Base-by-base conservation (phyloP, 2,888 invertebrate genomes). In the Lasius fuliginosus region DNA sequence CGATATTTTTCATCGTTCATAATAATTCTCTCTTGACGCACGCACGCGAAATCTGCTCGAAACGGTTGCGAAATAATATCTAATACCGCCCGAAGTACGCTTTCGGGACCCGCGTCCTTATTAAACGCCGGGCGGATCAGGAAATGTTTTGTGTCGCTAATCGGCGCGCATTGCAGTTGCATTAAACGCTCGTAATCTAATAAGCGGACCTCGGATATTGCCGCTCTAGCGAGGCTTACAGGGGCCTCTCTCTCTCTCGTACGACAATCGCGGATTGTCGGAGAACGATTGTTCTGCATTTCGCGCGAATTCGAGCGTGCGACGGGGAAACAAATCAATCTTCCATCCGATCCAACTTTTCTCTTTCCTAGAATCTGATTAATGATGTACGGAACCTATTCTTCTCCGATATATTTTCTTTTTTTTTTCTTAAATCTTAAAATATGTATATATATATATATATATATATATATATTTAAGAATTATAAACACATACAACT, bases 131-230 rank as follows among this genome's bases (percentile, higher is more conserved):
- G 23, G 12, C 33, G 60, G 36, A 71, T 79, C 33, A 27, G 58
- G 46, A 79, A 71, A 46, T 46, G 71, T 69, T 69, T 79, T 69
- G 69, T 68, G 77, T 46, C 33, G 60, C 60, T 79, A 79, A 79
- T 79, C 71, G 33, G 71, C 40, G 71, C 40, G 46, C 69, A 46
- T 60, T 56, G 79, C 71, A 73, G 60, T 71, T 49, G 73, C 73
- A 79, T 79, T 79, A 60, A 79, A 79, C 79, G 46, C 33, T 46
- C 71, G 60, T 79, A 46, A 79, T 79, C 79, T 58, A 60, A 71
- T 79, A 71, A 71, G 46, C 79, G 36, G 18, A 23, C 58, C 71
- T 79, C 79, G 79, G 79, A 71, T 79, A 79, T 79, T 73, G 79
- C 60, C 60, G 60, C 58, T 33, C 71, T 30, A 33, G 42, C 15